Evolutionary conservation across 2,113 vertebrate genomes (phyloP).

Genomic region (Myanophis thanlyinensis): DNA sequence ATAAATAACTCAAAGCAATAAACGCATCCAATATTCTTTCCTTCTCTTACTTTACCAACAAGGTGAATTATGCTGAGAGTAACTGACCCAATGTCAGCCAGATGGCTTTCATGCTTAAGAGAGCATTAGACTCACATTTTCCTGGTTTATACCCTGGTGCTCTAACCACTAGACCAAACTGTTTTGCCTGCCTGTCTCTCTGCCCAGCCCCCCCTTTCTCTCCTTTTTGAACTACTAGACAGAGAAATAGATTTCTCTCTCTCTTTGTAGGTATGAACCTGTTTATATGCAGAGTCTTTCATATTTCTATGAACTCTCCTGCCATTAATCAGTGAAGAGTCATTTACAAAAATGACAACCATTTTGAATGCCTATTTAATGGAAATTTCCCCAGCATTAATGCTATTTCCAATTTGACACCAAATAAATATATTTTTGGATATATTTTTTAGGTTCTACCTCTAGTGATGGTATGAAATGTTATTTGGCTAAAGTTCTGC

Average conservation of each 20-base stretch:
- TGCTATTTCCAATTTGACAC: not conserved
- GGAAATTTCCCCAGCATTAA: not conserved
- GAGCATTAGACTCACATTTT: too few species aligned
- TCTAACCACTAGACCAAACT: too few species aligned
- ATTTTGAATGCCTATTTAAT: not conserved
- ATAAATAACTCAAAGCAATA: not conserved
- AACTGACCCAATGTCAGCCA: not conserved
- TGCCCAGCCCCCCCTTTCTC: too few species aligned
- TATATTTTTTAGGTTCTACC: not conserved
- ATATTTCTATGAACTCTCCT: not conserved
- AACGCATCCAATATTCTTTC: not conserved
- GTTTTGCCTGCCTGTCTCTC: too few species aligned
- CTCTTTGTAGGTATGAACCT: not conserved
- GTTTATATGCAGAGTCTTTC: not conserved
- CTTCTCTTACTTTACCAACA: not conserved
- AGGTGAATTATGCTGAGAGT: not conserved
- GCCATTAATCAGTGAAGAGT: not conserved
- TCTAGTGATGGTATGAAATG: not conserved
- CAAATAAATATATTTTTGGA: not conserved
- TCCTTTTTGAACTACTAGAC: not conserved
- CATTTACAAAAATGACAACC: not conserved
- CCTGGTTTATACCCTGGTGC: too few species aligned
- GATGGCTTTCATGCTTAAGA: not conserved
- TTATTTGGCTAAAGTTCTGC: not conserved
- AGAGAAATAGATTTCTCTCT: not conserved